Base-by-base conservation (phyloP, 92 coral and sea anemone species). In the Muricea muricata region DNA sequence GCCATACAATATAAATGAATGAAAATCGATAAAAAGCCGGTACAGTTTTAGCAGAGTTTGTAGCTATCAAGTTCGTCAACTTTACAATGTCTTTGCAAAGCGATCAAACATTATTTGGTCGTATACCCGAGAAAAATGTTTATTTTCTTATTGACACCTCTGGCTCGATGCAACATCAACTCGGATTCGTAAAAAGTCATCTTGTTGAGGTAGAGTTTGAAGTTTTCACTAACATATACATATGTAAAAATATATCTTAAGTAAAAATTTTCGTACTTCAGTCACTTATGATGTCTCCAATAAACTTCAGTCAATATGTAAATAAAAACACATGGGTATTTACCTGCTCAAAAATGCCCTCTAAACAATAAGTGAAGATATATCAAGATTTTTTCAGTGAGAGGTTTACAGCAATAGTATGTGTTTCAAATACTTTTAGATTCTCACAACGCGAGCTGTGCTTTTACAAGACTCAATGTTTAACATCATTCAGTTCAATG, bases 161-260 rank as follows among this genome's bases (percentile, higher is more conserved):
- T n/a, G 97, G 98, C 7, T 93, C 98, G 2, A 97, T 97, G 99
- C 92, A 97, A 68, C 97, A 97, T 57, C 93, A 95, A 50, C 67
- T 97, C 9, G 90, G 87, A 21, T 90, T 94, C 23, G 98, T 92
- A 23, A 94, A 90, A 73, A 93, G 91, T 76, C 99, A 97, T 78
- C 92, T 97, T 73, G 69, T 93, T 31, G 98, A 97, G 75, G 60
- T 52, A 52, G 15, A 52, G 24, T 18, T 52, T 52, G 23, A 18
- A 52, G 60, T 52, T 52, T 52, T 52, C 20, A 52, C 60, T 52
- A 7, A 13, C 60, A 52, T 52, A 17, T 20, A 37, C 5, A 37
- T 37, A 9, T 37, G 42, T 37, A 37, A 9, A 37, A 37, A 4
- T 37, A 37, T 37, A 37, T 37, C 9, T 37, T 37, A n/a, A n/a